A percentile compares a stretch with the other conserved stretches of the same genome.
Evolutionary conservation across 2,113 vertebrate genomes (phyloP).

Genomic region (Rhea americana): DNA sequence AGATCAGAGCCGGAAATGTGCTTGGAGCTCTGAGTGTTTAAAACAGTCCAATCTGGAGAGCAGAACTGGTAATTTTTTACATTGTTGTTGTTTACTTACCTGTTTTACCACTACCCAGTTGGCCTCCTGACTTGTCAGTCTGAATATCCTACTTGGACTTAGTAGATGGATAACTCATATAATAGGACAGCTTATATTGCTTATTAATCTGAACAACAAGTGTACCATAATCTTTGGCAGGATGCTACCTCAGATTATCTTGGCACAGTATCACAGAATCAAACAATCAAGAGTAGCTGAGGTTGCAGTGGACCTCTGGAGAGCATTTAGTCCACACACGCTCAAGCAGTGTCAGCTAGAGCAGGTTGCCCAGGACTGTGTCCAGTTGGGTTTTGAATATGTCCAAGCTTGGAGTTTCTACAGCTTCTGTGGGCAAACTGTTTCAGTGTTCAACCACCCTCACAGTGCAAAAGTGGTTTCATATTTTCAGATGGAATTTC

Average conservation of each 20-base stretch:
- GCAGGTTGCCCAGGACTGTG: no score
- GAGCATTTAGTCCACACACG: not conserved
- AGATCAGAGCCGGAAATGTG: not conserved
- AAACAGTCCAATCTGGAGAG: no score
- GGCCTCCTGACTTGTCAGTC: not conserved
- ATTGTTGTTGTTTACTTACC: not conserved
- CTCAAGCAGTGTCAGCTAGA: not conserved
- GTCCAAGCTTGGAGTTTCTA: not conserved
- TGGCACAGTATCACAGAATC: not conserved
- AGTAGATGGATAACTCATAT: not conserved
- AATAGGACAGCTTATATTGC: not conserved
- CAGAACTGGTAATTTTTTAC: not conserved
- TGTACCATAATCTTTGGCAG: not conserved
- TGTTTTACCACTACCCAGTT: not conserved
- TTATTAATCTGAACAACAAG: not conserved
- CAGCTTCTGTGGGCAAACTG: not conserved
- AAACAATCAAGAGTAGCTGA: not conserved
- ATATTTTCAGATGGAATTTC: not conserved
- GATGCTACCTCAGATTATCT: not conserved
- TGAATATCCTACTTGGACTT: not conserved
- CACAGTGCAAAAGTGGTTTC: not conserved
- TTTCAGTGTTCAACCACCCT: not conserved
- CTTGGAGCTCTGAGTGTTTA: not conserved
- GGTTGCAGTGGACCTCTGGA: not conserved
- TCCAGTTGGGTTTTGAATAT: no score